These are phyloP conservation scores for Aix galericulata DNA, from an alignment of 2,113 vertebrate species.

Conservation along the genomic window DNA sequence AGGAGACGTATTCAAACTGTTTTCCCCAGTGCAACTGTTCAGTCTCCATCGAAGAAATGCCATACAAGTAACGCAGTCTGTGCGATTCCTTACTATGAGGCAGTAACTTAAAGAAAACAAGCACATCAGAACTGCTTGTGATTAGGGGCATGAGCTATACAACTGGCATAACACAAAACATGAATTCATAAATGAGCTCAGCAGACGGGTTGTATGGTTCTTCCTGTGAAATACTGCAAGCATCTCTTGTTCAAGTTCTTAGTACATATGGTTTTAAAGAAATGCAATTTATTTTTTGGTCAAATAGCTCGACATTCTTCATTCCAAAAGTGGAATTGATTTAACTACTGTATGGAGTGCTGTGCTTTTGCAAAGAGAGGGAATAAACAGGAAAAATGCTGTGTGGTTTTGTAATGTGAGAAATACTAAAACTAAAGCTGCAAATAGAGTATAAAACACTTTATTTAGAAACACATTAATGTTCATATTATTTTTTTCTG, in stretches of 20 bases:
- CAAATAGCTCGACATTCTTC: background rate
- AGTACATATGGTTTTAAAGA: background rate
- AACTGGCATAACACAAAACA: background rate
- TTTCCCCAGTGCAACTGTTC: background rate
- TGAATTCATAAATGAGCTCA: background rate
- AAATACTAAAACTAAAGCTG: slow-evolving; percentile 7
- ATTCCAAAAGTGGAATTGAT: background rate
- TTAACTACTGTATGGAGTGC: background rate
- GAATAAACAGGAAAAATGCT: background rate
- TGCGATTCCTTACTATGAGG: background rate
- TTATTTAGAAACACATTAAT: background rate
- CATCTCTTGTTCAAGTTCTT: background rate
- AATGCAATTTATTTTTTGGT: background rate
- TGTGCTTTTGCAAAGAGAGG: background rate
- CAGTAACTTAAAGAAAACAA: background rate
- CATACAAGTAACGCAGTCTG: background rate
- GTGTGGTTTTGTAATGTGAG: background rate
- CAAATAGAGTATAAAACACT: background rate
- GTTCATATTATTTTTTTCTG: slow-evolving; percentile 19
- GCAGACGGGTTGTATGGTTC: background rate
- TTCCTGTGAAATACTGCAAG: background rate
- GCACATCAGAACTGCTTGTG: background rate
- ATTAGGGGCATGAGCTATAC: background rate
- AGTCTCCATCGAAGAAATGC: slow-evolving; percentile 1
- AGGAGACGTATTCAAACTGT: background rate